Conservation (phyloP, 2,113 vertebrate species). For the Leucopsar rothschildi region DNA sequence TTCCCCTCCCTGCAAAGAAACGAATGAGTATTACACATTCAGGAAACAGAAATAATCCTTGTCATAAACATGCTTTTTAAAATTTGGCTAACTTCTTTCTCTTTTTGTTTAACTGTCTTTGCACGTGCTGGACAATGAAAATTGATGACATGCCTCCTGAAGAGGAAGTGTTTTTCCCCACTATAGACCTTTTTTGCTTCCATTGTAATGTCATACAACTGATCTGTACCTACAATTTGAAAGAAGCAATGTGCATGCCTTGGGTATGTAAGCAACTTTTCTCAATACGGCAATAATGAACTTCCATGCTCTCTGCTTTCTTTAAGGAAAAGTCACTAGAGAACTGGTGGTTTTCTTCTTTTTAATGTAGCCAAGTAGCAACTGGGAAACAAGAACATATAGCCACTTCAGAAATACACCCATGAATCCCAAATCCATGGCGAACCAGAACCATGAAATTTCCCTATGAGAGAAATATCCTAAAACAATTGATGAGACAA, state of each 20-base stretch:
- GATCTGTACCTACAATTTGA: neutral
- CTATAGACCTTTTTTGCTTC: neutral
- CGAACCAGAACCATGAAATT: neutral
- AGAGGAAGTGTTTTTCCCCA: neutral
- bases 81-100: neutral
- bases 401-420: neutral
- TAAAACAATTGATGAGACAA: neutral
- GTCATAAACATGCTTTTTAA: neutral
- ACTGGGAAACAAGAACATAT: neutral
- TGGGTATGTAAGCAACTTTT: neutral
- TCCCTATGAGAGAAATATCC: neutral
- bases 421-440: neutral
- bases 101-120: neutral
- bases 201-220: neutral
- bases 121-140: neutral
- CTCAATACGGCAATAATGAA: neutral
- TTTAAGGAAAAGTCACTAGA: neutral
- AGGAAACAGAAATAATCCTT: neutral
- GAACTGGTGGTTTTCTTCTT: neutral
- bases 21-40: neutral
- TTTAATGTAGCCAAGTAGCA: neutral
- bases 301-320: neutral
- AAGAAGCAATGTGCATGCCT: neutral
- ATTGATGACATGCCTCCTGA: neutral
- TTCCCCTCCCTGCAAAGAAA: neutral